A percentile compares a stretch with the other conserved stretches of the same genome.
Conservation (phyloP, 2,113 vertebrate genomes). For the Acrocephalus arundinaceus region DNA sequence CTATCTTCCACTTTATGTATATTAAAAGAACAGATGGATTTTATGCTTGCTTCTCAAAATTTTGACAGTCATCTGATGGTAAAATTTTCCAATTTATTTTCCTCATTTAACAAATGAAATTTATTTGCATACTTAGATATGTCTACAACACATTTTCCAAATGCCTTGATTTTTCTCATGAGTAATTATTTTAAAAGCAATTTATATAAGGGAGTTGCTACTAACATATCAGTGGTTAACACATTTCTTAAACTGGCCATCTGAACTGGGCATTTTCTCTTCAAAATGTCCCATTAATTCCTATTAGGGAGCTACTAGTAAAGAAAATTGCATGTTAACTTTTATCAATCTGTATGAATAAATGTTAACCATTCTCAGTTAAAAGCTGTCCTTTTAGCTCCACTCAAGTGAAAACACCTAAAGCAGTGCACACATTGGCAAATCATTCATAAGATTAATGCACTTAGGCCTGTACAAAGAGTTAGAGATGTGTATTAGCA, state of each 20-base stretch:
- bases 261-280: constrained; percentile 57
- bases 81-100: background rate
- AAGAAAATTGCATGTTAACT: constrained; percentile 76
- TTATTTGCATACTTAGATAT: background rate
- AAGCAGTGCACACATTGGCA: constrained; percentile 62
- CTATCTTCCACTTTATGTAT: background rate
- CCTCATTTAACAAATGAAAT: background rate
- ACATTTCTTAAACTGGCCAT: constrained; percentile 4
- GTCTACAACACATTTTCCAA: background rate
- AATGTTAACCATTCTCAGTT: constrained; percentile 72
- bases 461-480: constrained; percentile 77
- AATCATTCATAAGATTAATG: constrained; percentile 81
- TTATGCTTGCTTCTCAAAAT: background rate
- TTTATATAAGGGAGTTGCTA: background rate
- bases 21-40: background rate
- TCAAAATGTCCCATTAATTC: constrained; percentile 74
- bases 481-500: constrained; percentile 86
- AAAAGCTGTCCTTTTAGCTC: constrained; percentile 74
- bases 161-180: background rate
- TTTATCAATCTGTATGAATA: constrained; percentile 77
- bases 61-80: background rate
- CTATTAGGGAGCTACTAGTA: constrained; percentile 71
- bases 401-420: constrained; percentile 76
- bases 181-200: background rate
- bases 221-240: background rate